A percentile compares a stretch with the other conserved stretches of the same genome.
These are phyloP conservation scores for Gonatopus flavifemur DNA, from an alignment of 1,140 invertebrate genomes.

Conservation along the genomic window DNA sequence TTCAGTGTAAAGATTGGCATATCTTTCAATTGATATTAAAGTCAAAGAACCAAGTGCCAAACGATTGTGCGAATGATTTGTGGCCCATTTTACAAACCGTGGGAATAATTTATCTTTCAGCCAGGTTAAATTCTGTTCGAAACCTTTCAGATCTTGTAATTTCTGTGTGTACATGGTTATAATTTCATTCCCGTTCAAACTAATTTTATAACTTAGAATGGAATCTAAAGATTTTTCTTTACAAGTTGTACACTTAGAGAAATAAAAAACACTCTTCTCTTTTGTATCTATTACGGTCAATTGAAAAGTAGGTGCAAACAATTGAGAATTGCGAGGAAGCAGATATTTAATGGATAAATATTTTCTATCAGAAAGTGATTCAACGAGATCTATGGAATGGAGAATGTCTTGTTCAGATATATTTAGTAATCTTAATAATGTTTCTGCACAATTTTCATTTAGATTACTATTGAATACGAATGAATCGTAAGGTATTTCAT, in stretches of 20 bases:
- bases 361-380: slow-evolving; percentile 6
- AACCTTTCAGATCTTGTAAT: slow-evolving; percentile 24
- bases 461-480: neutral
- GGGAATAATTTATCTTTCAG: slow-evolving; percentile 61
- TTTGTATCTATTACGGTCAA: slow-evolving; percentile 35
- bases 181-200: slow-evolving; percentile 19
- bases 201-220: slow-evolving; percentile 34
- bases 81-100: slow-evolving; percentile 70
- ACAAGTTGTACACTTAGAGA: slow-evolving; percentile 27
- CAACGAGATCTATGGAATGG: neutral
- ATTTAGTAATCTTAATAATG: slow-evolving; percentile 6
- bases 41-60: slow-evolving; percentile 64
- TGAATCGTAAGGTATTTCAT: slow-evolving; percentile 19
- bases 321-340: slow-evolving; percentile 41
- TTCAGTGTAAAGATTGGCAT: slow-evolving; percentile 71
- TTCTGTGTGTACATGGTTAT: slow-evolving; percentile 25
- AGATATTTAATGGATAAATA: slow-evolving; percentile 40
- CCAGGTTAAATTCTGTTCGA: slow-evolving; percentile 57
- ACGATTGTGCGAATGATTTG: slow-evolving; percentile 35
- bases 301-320: slow-evolving; percentile 45
- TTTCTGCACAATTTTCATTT: neutral
- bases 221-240: slow-evolving; percentile 37
- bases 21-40: slow-evolving; percentile 70
- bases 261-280: slow-evolving; percentile 21
- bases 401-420: slow-evolving; percentile 2